These are phyloP conservation scores for Periplaneta americana DNA, from an alignment of 1,140 invertebrate genomes.

Conservation along the genomic window DNA sequence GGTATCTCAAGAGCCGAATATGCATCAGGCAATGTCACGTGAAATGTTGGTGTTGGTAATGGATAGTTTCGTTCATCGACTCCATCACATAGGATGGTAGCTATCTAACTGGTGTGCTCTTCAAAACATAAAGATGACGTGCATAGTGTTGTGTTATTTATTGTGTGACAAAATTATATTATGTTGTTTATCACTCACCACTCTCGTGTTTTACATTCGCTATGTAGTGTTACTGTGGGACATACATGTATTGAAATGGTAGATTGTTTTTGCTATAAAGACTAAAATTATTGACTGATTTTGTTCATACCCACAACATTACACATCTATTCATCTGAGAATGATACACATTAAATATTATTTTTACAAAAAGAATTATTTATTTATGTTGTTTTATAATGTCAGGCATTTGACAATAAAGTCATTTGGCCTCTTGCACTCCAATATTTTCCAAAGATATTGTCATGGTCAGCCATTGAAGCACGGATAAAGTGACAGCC, in stretches of 20 bases:
- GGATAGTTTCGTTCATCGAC: neutral
- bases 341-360: no score
- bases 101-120: neutral
- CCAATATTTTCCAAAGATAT: no score
- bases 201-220: neutral
- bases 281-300: no score
- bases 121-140: neutral
- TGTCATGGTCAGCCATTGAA: no score
- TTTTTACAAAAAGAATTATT: no score
- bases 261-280: neutral
- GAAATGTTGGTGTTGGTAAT: neutral
- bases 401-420: no score
- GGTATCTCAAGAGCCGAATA: neutral
- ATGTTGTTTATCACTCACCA: neutral
- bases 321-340: no score
- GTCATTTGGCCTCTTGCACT: no score
- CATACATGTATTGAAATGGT: neutral
- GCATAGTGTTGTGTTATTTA: neutral
- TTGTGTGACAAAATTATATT: neutral
- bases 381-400: no score
- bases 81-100: neutral
- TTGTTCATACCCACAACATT: no score
- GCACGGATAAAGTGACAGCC: no score
- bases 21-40: neutral
- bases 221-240: neutral